A percentile compares a stretch with the other conserved stretches of the same genome.
Evolutionary conservation across 2,797 vertebrate species (phyloP).

Genomic region (Leucoraja ocellata): DNA sequence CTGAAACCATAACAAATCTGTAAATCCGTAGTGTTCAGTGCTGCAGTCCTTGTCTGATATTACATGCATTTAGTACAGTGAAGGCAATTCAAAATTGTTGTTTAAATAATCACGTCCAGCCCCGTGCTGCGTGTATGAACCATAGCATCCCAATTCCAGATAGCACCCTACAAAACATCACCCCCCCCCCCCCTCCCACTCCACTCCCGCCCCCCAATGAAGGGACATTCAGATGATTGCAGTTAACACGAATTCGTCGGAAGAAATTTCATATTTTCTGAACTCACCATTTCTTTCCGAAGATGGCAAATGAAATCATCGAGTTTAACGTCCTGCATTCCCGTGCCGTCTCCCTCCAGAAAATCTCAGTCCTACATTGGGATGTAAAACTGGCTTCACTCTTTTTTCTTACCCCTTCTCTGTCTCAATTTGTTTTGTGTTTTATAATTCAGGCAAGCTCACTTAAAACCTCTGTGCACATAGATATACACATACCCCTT

Average conservation of each 20-base stretch:
- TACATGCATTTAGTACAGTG: background rate
- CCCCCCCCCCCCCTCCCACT: background rate
- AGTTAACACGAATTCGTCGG: background rate
- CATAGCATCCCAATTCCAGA: background rate
- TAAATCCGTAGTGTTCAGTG: no score
- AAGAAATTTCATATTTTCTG: no score
- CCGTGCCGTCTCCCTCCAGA: background rate
- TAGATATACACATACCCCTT: background rate
- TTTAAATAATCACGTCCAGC: background rate
- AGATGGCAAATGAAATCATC: slow-evolving; percentile 38
- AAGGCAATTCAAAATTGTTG: background rate
- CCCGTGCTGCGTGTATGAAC: background rate
- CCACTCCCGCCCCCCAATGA: background rate
- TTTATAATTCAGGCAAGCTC: background rate
- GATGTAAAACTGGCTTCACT: background rate
- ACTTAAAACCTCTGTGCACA: background rate
- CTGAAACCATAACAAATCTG: background rate
- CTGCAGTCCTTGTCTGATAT: background rate
- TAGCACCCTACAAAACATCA: background rate
- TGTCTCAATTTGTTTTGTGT: background rate
- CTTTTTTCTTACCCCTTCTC: background rate
- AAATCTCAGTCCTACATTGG: background rate
- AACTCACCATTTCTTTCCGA: slow-evolving; percentile 37
- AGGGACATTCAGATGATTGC: background rate
- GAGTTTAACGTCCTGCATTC: slow-evolving; percentile 22